Conservation (phyloP, 2,797 vertebrate species). For the Odontamblyopus lacepedii region DNA sequence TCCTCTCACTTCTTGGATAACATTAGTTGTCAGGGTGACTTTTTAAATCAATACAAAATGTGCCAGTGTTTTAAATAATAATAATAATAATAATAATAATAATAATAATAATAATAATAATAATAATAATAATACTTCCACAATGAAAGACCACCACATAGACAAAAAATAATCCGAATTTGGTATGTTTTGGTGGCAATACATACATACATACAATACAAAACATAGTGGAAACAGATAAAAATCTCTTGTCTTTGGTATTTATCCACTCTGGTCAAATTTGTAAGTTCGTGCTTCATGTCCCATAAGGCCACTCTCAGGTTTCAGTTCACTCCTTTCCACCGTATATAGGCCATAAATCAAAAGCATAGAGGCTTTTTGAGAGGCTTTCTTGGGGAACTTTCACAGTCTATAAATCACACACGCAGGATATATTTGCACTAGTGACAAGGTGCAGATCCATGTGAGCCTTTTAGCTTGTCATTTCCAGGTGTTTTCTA, state of each 20-base stretch:
- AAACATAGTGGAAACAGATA: not conserved
- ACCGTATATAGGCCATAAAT: constrained; percentile 53
- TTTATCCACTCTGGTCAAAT: constrained; percentile 1
- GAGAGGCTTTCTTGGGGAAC: constrained; percentile 28
- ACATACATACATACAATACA: too few relatives aligned
- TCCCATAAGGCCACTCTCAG: constrained; percentile 26
- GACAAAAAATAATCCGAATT: too few relatives aligned
- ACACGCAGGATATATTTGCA: constrained; percentile 18
- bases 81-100: too few relatives aligned
- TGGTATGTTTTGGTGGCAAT: too few relatives aligned
- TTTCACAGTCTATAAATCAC: constrained; percentile 46
- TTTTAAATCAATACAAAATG: too few relatives aligned
- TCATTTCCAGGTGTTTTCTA: constrained; percentile 60
- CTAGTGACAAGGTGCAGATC: constrained; percentile 31
- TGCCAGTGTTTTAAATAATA: too few relatives aligned
- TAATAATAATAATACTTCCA: too few relatives aligned
- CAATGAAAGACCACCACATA: too few relatives aligned
- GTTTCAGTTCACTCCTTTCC: constrained; percentile 45
- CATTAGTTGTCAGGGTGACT: too few relatives aligned
- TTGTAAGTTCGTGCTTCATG: constrained; percentile 17
- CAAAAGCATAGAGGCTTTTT: constrained; percentile 32
- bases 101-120: too few relatives aligned
- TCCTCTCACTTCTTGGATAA: not conserved
- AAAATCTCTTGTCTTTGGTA: constrained; percentile 15
- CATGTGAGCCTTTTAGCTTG: constrained; percentile 25